Evolutionary conservation across 2,113 vertebrate genomes (phyloP), one percentile per base, ranked within the genome.

Genomic region (Notarius lentiginosus): DNA sequence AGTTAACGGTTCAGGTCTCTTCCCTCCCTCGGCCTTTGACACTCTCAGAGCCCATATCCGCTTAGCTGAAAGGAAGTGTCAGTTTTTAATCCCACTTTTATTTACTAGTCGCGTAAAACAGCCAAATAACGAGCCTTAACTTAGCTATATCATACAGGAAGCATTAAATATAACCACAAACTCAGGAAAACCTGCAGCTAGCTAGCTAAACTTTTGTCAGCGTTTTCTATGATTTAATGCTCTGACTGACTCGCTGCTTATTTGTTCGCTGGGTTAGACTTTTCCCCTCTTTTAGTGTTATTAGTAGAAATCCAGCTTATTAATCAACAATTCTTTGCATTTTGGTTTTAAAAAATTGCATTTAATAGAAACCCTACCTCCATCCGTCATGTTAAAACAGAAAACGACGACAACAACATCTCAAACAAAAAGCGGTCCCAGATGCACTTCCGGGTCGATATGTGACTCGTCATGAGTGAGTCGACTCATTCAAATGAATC

Each of bases 391-490:
- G 66, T 70, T 82, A 63, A 82, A 58, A 10, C 66, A 75, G 27
- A 87, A 63, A 10, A 82, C 79, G 70, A 85, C 41, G 17, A 82
- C 79, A 80, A 85, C 53, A 85, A 66, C 76, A 75, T 75, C 66
- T 60, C 79, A 73, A 82, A 81, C 79, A 87, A 87, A 75, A 75
- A 70, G 79, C 79, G 41, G 58, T n/a, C 17, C 27, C 27, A 34
- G 7, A 66, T 86, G 76, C 58, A 34, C 63, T 86, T 86, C 84
- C 84, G 84, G 84, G 84, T 86, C 79, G 84, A 6, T 30, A 5
- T 68, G 49, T 0, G 61, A 79, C 15, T 20, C 2, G 34, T 17
- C 6, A 27, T 1, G 14, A 77, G n/a, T 20, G 77, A 81, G 11
- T 81, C 79, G 79, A 4, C 5, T 61, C 30, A 41, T 22, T 55